Percentiles rank a stretch among this genome's conserved stretches.
Evolutionary conservation across 2,113 vertebrate species (phyloP).

Genomic region (Chitala chitala): DNA sequence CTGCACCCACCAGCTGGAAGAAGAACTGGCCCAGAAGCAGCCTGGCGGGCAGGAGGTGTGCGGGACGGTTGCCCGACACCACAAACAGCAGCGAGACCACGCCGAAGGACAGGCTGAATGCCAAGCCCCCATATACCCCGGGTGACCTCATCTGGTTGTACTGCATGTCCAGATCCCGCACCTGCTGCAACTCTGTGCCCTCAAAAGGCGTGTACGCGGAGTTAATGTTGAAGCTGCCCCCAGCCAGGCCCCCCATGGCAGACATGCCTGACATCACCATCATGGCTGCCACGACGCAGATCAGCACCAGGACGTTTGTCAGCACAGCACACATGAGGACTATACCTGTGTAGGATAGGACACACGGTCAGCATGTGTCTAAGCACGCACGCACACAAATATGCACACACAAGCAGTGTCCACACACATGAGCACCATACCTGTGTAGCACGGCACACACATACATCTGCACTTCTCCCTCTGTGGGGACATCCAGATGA

Average conservation of each 20-base stretch:
- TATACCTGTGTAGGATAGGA: slow-evolving; percentile 54
- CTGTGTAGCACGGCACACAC: slow-evolving; percentile 43
- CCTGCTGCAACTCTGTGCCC: slow-evolving; percentile 71
- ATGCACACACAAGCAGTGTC: too few relatives aligned
- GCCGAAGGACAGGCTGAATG: slow-evolving; percentile 62
- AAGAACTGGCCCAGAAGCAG: slow-evolving; percentile 60
- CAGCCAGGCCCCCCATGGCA: slow-evolving; percentile 47
- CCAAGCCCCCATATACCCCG: slow-evolving; percentile 68
- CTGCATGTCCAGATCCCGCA: slow-evolving; percentile 74
- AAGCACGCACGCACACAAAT: too few relatives aligned
- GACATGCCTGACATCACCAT: slow-evolving; percentile 66
- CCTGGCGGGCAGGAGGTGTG: slow-evolving; percentile 55
- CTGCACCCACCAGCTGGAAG: slow-evolving; percentile 61
- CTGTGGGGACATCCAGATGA: background rate
- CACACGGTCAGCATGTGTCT: background rate
- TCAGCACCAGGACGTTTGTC: slow-evolving; percentile 68
- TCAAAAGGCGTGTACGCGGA: slow-evolving; percentile 67
- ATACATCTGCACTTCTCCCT: background rate
- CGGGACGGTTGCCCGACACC: slow-evolving; percentile 63
- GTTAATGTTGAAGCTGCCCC: slow-evolving; percentile 61
- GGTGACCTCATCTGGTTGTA: slow-evolving; percentile 81
- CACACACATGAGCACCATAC: slow-evolving; percentile 68
- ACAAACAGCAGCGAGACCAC: slow-evolving; percentile 73
- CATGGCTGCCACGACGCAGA: slow-evolving; percentile 69
- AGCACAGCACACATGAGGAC: slow-evolving; percentile 65